Conservation (phyloP, 2,113 vertebrate species). For the Macrotus californicus region DNA sequence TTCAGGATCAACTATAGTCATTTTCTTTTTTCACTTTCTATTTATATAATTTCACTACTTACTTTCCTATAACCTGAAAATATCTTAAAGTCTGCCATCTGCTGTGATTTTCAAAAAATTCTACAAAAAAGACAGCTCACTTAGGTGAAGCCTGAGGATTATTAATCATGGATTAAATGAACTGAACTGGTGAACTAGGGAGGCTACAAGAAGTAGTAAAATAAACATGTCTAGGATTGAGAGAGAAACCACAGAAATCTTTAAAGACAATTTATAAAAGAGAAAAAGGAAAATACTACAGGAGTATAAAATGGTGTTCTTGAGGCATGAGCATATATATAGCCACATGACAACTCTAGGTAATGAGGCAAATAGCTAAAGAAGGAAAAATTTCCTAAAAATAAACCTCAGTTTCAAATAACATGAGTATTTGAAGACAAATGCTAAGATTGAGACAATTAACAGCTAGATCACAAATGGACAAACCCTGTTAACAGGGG, state of each 20-base stretch:
- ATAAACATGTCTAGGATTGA: background rate
- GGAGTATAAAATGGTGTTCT: background rate
- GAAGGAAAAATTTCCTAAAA: background rate
- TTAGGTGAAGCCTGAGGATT: background rate
- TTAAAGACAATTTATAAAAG: conserved; percentile 7
- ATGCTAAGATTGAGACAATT: background rate
- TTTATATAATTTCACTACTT: conserved; percentile 12
- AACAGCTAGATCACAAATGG: background rate
- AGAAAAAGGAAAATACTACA: background rate
- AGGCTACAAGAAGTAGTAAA: background rate
- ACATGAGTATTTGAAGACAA: background rate
- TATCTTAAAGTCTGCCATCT: background rate
- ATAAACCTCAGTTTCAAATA: background rate
- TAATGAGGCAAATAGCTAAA: background rate
- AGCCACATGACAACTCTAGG: background rate
- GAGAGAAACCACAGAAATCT: background rate
- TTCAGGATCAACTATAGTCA: background rate
- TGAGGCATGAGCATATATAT: background rate
- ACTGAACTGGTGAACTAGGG: background rate
- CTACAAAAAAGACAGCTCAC: background rate
- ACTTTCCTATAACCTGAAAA: conserved; percentile 1
- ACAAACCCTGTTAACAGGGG: background rate
- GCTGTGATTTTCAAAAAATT: background rate
- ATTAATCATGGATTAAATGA: background rate
- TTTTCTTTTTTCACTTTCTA: background rate